Percentiles rank a stretch among this genome's conserved stretches.
These are phyloP conservation scores for Pachyramphus minor DNA, from an alignment of 2,113 vertebrate species.

Conservation along the genomic window DNA sequence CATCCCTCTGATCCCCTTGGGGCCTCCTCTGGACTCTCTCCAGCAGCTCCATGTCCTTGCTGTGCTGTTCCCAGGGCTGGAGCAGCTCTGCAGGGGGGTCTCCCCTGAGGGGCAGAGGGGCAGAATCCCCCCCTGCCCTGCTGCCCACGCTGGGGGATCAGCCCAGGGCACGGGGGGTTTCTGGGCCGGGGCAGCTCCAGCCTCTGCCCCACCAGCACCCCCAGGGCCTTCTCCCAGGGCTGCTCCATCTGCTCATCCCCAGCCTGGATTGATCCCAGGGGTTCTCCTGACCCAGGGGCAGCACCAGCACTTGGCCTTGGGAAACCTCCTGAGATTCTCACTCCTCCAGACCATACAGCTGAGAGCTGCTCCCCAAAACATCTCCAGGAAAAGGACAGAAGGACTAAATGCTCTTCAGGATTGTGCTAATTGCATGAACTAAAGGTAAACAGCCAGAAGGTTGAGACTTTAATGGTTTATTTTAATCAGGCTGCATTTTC, in stretches of 20 bases:
- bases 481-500: background rate
- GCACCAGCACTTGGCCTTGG: background rate
- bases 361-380: background rate
- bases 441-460: background rate
- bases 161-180: background rate
- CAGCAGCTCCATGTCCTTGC: background rate
- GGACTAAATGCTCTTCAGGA: background rate
- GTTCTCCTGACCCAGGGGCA: accelerated
- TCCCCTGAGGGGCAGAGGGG: background rate
- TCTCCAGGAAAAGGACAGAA: background rate
- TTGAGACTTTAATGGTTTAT: background rate
- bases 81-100: background rate
- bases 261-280: accelerated
- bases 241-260: background rate
- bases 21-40: background rate
- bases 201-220: background rate
- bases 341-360: background rate
- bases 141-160: background rate
- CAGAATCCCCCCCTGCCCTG: background rate
- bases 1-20: background rate
- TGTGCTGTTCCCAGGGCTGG: background rate
- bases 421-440: background rate
- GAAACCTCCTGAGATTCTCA: background rate
- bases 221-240: background rate
- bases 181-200: background rate